Conservation (phyloP, 2,888 invertebrate species). For the Camptogramma bilineatum region DNA sequence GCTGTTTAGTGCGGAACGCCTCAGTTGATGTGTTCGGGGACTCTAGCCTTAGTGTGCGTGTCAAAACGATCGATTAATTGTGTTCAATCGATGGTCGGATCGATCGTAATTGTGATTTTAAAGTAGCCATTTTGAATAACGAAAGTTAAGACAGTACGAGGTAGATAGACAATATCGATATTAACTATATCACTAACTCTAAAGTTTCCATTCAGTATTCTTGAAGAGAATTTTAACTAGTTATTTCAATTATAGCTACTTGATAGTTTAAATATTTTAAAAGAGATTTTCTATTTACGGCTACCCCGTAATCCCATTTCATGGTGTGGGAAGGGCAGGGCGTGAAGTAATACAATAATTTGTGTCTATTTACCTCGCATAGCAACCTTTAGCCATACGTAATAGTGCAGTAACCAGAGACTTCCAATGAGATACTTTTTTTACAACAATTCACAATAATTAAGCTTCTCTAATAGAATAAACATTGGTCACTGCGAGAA, state of each 20-base stretch:
- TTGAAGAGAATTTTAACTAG: conserved; percentile 35
- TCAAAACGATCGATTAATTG: conserved; percentile 48
- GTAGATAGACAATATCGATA: conserved; percentile 45
- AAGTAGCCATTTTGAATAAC: conserved; percentile 45
- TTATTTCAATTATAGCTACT: conserved; percentile 33
- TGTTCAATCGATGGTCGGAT: conserved; percentile 47
- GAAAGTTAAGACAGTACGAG: conserved; percentile 40
- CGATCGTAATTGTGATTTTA: conserved; percentile 49
- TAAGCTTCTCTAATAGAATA: conserved; percentile 50
- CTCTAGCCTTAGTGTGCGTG: conserved; percentile 38
- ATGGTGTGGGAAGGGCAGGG: conserved; percentile 23
- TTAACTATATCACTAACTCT: conserved; percentile 35
- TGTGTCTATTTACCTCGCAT: conserved; percentile 46
- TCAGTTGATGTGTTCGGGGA: conserved; percentile 27
- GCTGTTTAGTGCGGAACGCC: not conserved
- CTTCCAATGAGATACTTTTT: conserved; percentile 70
- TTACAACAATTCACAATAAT: conserved; percentile 60
- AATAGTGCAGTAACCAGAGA: conserved; percentile 57
- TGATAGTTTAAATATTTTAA: conserved; percentile 30
- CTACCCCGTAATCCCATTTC: conserved; percentile 20
- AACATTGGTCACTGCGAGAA: conserved; percentile 39
- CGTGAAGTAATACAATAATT: conserved; percentile 31
- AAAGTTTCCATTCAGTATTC: conserved; percentile 37
- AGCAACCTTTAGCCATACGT: conserved; percentile 39
- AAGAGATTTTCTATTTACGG: conserved; percentile 22